Percentiles rank a stretch among this genome's conserved stretches.
These are phyloP conservation scores for Nomia melanderi DNA, from an alignment of 1,140 invertebrate genomes.

Conservation along the genomic window DNA sequence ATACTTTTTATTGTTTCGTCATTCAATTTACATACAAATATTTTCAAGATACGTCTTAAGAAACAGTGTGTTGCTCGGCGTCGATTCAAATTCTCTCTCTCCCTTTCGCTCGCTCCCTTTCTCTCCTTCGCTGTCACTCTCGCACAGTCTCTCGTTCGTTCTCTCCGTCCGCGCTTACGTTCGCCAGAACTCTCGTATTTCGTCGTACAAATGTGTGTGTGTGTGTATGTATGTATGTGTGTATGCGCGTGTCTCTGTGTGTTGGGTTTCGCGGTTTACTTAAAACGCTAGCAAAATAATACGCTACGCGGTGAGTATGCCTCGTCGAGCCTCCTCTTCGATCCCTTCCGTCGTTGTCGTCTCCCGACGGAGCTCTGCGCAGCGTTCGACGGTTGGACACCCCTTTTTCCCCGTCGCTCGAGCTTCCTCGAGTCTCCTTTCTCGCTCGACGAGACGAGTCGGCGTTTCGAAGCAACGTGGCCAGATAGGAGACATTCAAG, in stretches of 20 bases:
- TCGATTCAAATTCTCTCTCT: slow-evolving; percentile 54
- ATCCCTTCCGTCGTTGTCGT: slow-evolving; percentile 32
- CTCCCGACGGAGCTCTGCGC: neutral
- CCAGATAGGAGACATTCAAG: too few species aligned
- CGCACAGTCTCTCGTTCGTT: neutral
- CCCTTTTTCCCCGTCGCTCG: too few species aligned
- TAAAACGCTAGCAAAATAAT: slow-evolving; percentile 56
- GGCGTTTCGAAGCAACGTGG: too few species aligned
- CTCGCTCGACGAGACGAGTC: too few species aligned
- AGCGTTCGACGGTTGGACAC: too few species aligned
- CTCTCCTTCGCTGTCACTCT: slow-evolving; percentile 21
- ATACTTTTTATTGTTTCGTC: slow-evolving; percentile 76
- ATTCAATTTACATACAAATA: slow-evolving; percentile 80
- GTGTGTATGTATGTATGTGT: too few species aligned
- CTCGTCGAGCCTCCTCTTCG: slow-evolving; percentile 47
- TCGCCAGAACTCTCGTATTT: slow-evolving; percentile 64
- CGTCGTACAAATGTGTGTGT: slow-evolving; percentile 56
- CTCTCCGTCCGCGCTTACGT: slow-evolving; percentile 46
- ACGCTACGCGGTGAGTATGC: slow-evolving; percentile 30
- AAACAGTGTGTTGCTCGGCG: slow-evolving; percentile 63
- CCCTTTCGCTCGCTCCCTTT: neutral
- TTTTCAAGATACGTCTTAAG: slow-evolving; percentile 74
- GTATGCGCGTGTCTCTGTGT: slow-evolving; percentile 30
- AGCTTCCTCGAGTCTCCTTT: too few species aligned
- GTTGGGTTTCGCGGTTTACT: slow-evolving; percentile 25